Evolutionary conservation across 2,888 invertebrate genomes (phyloP), one percentile per base, ranked within the genome.

Genomic region (Melieria omissa): DNA sequence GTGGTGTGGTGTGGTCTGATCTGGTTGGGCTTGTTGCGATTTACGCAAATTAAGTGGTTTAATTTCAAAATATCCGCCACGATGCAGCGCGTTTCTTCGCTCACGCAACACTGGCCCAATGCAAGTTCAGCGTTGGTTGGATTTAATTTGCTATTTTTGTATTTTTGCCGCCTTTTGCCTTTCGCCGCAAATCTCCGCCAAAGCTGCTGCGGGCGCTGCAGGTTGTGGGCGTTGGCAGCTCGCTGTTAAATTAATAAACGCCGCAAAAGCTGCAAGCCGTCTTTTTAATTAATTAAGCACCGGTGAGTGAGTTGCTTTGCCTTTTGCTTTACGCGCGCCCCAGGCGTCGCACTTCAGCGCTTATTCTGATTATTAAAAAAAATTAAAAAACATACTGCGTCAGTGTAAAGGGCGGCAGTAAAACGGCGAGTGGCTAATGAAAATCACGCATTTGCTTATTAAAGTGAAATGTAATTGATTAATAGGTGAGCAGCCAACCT

Each of bases 231-330:
- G 49, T 16, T 12, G 60, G 47, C 49, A 52, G 49, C 44, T 52
- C 49, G 60, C 60, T 67, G 49, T 60, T 49, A 67, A 67, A 67
- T 60, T 67, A 67, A 60, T 67, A 67, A 67, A 60, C 58, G 54
- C 65, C 44, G 65, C 54, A 65, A 65, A 29, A 7, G 54, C 54
- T 42, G 60, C 67, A 10, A 49, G 47, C 49, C 58, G 46, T 49
- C 67, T 67, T 60, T 67, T 60, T 60, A 67, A 67, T 67, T 67
- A 60, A 67, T 67, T 60, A 60, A 67, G 58, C 60, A 41, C 58
- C 67, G 58, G 67, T 60, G 60, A 67, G 58, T 67, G 58, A 10
- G 57, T 47, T 29, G 55, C 45, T 57, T 44, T 65, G 5, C 57
- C 14, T 12, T 47, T 46, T 60, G n/a, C 49, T 58, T 58, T 8